Evolutionary conservation across 2,888 invertebrate species (phyloP).

Genomic region (Lasioglossum villosulum): DNA sequence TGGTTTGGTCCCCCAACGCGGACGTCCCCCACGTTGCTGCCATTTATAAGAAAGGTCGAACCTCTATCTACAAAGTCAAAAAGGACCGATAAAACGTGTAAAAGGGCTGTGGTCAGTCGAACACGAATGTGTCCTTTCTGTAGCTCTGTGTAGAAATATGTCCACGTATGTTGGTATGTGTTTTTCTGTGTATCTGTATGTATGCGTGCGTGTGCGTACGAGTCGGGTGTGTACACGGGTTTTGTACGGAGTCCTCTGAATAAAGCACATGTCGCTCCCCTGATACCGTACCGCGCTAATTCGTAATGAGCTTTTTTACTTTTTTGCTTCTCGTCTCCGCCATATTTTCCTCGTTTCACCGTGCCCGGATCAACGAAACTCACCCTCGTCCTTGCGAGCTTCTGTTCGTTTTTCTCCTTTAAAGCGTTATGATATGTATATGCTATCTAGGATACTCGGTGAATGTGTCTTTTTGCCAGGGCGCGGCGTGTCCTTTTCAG

Average conservation of each 20-base stretch:
- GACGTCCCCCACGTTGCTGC: conserved; percentile 46
- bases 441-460: conserved; percentile 27
- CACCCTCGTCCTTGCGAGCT: too few species aligned
- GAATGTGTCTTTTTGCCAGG: not conserved
- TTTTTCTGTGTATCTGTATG: not conserved
- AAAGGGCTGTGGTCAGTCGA: conserved; percentile 73
- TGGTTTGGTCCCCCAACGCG: conserved; percentile 1
- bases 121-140: conserved; percentile 35
- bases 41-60: conserved; percentile 68
- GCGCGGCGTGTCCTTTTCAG: not conserved
- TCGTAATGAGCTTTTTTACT: conserved; percentile 30
- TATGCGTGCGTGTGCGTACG: not conserved
- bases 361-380: conserved; percentile 7
- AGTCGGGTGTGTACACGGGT: conserved; percentile 39
- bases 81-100: conserved; percentile 75
- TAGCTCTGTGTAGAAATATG: conserved; percentile 9
- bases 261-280: conserved; percentile 58
- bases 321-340: not conserved
- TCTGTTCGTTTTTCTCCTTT: conserved; percentile 11
- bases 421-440: conserved; percentile 56
- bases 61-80: conserved; percentile 74
- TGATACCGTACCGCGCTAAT: conserved; percentile 62
- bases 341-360: not conserved
- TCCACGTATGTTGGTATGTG: not conserved
- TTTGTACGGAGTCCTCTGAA: conserved; percentile 50